A percentile compares a stretch with the other conserved stretches of the same genome.
Conservation (phyloP, 2,888 invertebrate genomes). For the Phortica okadai region DNA sequence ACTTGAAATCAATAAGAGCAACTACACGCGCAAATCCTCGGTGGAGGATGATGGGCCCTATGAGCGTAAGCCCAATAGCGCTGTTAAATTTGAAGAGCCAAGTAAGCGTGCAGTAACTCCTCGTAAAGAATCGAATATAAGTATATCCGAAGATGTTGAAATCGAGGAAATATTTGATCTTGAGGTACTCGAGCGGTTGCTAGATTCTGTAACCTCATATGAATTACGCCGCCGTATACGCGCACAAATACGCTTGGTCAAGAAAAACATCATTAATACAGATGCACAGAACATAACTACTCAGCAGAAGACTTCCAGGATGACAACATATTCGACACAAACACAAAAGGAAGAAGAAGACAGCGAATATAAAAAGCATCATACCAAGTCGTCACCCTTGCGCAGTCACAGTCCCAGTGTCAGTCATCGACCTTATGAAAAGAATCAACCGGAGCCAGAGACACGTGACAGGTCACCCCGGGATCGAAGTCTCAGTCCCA, state of each 20-base stretch:
- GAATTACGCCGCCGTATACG: conserved; percentile 87
- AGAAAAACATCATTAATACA: conserved; percentile 80
- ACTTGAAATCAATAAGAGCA: conserved; percentile 71
- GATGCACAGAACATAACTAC: conserved; percentile 44
- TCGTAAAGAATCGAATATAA: conserved; percentile 78
- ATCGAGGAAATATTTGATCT: conserved; percentile 86
- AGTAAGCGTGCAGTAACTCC: conserved; percentile 75
- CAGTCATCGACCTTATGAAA: conserved; percentile 38
- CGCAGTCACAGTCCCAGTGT: conserved; percentile 31
- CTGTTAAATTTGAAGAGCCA: conserved; percentile 84
- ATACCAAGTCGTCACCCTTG: conserved; percentile 13
- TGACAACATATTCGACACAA: conserved; percentile 40
- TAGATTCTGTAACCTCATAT: conserved; percentile 86
- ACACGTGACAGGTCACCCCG: conserved; percentile 33
- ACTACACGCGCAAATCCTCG: conserved; percentile 70
- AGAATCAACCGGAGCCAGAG: conserved; percentile 10
- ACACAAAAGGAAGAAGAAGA: conserved; percentile 45
- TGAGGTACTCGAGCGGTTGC: conserved; percentile 83
- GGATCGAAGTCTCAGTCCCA: conserved; percentile 54
- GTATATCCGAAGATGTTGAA: conserved; percentile 77
- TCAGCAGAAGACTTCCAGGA: conserved; percentile 38
- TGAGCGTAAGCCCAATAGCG: conserved; percentile 77
- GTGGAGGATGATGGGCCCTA: conserved; percentile 71
- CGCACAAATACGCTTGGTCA: conserved; percentile 85
- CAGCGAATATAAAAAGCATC: conserved; percentile 22